A percentile compares a stretch with the other conserved stretches of the same genome.
Conservation (phyloP, 92 coral and sea anemone species). For the Siderastrea siderea region DNA sequence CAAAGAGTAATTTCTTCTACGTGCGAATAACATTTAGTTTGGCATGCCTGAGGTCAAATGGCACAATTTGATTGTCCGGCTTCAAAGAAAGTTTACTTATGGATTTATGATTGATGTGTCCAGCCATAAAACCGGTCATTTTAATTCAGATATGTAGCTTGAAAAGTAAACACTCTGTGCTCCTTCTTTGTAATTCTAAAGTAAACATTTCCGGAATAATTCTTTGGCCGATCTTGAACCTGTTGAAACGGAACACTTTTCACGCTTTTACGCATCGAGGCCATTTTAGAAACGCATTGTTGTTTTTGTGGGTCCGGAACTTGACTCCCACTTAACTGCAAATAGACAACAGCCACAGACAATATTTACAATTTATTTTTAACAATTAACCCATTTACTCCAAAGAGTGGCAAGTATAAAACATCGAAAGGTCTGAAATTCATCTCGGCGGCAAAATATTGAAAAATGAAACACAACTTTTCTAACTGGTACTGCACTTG, state of each 20-base stretch:
- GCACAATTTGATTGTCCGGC: conserved; percentile 21
- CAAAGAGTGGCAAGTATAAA: no score
- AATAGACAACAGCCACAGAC: not conserved
- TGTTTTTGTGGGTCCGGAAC: conserved; percentile 8
- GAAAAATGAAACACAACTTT: no score
- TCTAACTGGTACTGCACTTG: no score
- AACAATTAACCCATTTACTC: not conserved
- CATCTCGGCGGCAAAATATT: no score
- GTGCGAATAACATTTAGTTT: conserved; percentile 17
- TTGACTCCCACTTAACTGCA: not conserved
- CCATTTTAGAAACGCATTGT: conserved; percentile 6
- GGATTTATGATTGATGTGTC: conserved; percentile 39
- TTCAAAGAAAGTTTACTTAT: conserved; percentile 29
- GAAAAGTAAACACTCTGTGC: conserved; percentile 7
- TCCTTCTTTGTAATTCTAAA: conserved; percentile 16
- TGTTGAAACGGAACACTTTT: conserved; percentile 15
- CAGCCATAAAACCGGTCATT: not conserved
- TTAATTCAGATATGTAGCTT: not conserved
- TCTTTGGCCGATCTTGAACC: not conserved
- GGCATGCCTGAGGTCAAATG: conserved; percentile 4
- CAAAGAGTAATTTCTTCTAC: conserved; percentile 11
- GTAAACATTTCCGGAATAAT: conserved; percentile 26
- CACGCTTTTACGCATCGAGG: not conserved
- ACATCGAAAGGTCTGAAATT: no score
- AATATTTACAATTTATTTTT: not conserved